Percentiles rank a stretch among this genome's conserved stretches.
phyloP scores from a whole-genome alignment of 2,888 invertebrate genomes.

The Hipparchia semele region DNA sequence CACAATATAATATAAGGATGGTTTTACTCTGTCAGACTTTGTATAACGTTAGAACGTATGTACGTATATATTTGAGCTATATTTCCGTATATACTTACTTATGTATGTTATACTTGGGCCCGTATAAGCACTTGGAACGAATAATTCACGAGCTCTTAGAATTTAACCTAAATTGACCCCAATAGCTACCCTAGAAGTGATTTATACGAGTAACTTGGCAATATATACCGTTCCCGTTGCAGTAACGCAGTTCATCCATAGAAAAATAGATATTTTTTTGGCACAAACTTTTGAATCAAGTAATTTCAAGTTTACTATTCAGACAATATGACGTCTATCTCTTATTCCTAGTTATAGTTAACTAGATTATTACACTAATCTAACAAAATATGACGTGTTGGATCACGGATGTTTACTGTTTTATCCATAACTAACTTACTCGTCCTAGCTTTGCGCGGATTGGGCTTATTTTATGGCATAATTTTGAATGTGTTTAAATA shows the following conservation, averaged over 20 bases:
- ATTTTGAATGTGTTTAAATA: too few relatives aligned
- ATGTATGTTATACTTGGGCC: background rate
- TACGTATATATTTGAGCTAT: background rate
- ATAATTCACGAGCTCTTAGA: background rate
- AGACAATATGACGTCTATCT: background rate
- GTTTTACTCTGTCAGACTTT: background rate
- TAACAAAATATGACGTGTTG: constrained; percentile 4
- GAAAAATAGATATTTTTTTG: constrained; percentile 4
- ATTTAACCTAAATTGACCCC: background rate
- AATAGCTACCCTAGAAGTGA: constrained; percentile 12
- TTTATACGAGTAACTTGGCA: background rate
- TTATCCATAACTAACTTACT: background rate
- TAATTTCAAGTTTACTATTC: background rate
- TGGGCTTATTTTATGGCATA: too few relatives aligned
- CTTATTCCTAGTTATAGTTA: background rate
- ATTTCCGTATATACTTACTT: background rate
- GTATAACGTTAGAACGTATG: background rate
- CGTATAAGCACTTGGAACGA: background rate
- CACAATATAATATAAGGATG: background rate
- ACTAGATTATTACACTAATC: background rate
- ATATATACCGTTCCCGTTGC: background rate
- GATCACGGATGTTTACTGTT: background rate
- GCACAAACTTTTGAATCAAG: background rate
- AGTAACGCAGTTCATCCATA: constrained; percentile 22
- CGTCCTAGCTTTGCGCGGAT: background rate